These are phyloP conservation scores for Phocoena phocoena DNA, from an alignment of 2,113 vertebrate genomes.

Conservation along the genomic window DNA sequence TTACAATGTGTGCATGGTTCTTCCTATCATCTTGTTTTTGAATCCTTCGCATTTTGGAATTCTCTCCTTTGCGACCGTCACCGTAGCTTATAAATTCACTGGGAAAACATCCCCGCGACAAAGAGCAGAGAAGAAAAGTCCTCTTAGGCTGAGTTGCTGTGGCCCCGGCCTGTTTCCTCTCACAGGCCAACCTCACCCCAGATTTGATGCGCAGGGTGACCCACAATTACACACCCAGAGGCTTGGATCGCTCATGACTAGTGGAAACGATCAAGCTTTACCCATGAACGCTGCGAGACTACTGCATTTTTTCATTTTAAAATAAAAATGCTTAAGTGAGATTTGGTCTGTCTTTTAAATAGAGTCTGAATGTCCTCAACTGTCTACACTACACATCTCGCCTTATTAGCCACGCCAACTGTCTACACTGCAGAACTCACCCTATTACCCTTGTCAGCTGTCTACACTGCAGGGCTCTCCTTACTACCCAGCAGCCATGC, in stretches of 20 bases:
- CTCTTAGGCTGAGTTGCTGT: neutral
- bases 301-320: neutral
- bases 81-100: neutral
- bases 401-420: neutral
- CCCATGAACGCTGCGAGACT: too few species aligned
- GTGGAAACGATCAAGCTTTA: rapidly evolving
- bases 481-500: rapidly evolving
- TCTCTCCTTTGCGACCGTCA: rapidly evolving
- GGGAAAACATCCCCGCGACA: rapidly evolving
- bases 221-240: rapidly evolving
- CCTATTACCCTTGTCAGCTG: neutral
- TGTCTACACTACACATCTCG: rapidly evolving
- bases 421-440: neutral
- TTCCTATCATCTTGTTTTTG: neutral
- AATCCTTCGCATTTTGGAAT: neutral
- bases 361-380: neutral
- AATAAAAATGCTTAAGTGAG: neutral
- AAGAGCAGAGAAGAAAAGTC: too few species aligned
- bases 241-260: rapidly evolving
- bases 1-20: rapidly evolving
- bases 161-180: neutral
- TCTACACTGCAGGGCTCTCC: too few species aligned
- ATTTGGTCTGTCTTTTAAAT: neutral
- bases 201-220: too few species aligned
- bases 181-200: neutral